Conservation (phyloP, 2,888 invertebrate genomes). For the Tetropium fuscum region DNA sequence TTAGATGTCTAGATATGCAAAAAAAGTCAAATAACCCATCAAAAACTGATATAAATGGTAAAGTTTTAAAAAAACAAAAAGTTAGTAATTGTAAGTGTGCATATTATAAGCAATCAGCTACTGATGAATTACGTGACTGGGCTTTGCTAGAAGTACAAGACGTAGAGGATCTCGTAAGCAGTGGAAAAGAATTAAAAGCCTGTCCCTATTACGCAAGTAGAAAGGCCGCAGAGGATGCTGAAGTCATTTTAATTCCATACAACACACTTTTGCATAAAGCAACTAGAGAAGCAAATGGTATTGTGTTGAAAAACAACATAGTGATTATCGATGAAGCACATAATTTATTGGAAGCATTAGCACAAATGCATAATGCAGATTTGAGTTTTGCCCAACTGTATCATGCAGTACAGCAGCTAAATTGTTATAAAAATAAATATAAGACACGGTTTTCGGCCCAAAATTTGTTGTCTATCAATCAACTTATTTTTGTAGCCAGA, state of each 20-base stretch:
- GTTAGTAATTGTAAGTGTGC: constrained; percentile 74
- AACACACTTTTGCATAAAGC: constrained; percentile 84
- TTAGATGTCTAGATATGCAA: constrained; percentile 84
- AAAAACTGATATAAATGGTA: constrained; percentile 71
- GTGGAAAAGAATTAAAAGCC: constrained; percentile 77
- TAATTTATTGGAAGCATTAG: constrained; percentile 91
- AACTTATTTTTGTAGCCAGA: constrained; percentile 82
- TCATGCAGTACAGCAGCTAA: constrained; percentile 74
- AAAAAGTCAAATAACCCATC: constrained; percentile 73
- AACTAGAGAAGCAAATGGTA: constrained; percentile 77
- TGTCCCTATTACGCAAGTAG: constrained; percentile 96
- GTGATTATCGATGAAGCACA: constrained; percentile 97
- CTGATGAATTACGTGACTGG: constrained; percentile 75
- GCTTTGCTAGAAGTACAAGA: constrained; percentile 81
- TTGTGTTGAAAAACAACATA: constrained; percentile 76
- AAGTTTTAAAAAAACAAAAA: constrained; percentile 74
- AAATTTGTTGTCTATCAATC: constrained; percentile 85
- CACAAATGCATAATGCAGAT: constrained; percentile 85
- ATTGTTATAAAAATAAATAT: constrained; percentile 81
- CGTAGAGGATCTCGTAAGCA: constrained; percentile 85
- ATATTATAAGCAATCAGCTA: constrained; percentile 73
- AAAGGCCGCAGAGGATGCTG: constrained; percentile 84
- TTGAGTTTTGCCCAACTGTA: constrained; percentile 76
- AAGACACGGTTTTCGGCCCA: constrained; percentile 79
- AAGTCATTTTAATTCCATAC: constrained; percentile 83